phyloP scores from a whole-genome alignment of 2,888 invertebrate genomes.

The Hesperia comma region DNA sequence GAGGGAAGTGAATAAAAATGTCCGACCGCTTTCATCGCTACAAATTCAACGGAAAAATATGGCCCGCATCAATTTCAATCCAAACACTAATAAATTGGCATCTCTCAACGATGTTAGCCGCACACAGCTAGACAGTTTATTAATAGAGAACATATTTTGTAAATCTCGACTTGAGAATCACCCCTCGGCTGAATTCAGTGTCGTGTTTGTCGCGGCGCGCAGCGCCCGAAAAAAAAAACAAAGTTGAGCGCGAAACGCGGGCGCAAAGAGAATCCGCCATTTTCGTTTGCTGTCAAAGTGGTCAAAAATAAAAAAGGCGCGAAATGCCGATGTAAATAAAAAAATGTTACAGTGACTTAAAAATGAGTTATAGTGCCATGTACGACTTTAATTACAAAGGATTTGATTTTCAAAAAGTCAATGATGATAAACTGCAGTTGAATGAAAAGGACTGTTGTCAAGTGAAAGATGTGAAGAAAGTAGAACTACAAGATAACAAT shows the following conservation, averaged over 20 bases:
- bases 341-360: constrained; percentile 38
- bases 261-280: constrained; percentile 43
- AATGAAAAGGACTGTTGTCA: constrained; percentile 55
- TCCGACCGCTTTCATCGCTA: constrained; percentile 73
- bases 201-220: constrained; percentile 65
- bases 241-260: constrained; percentile 41
- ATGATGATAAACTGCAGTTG: constrained; percentile 43
- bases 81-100: constrained; percentile 83
- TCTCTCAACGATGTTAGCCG: constrained; percentile 67
- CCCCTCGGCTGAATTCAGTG: constrained; percentile 75
- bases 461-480: constrained; percentile 61
- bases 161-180: constrained; percentile 69
- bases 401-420: constrained; percentile 57
- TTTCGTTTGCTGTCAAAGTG: constrained; percentile 52
- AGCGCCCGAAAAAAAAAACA: constrained; percentile 69
- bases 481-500: constrained; percentile 49
- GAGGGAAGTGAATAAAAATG: constrained; percentile 67
- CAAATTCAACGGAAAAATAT: constrained; percentile 80
- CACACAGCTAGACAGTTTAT: constrained; percentile 68
- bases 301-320: constrained; percentile 39
- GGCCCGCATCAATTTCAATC: constrained; percentile 81
- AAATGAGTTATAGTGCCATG: constrained; percentile 67
- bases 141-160: constrained; percentile 81
- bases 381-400: constrained; percentile 57
- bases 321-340: constrained; percentile 30